Base-by-base conservation (phyloP, 2,797 vertebrate genomes). In the Hydrophis major region DNA sequence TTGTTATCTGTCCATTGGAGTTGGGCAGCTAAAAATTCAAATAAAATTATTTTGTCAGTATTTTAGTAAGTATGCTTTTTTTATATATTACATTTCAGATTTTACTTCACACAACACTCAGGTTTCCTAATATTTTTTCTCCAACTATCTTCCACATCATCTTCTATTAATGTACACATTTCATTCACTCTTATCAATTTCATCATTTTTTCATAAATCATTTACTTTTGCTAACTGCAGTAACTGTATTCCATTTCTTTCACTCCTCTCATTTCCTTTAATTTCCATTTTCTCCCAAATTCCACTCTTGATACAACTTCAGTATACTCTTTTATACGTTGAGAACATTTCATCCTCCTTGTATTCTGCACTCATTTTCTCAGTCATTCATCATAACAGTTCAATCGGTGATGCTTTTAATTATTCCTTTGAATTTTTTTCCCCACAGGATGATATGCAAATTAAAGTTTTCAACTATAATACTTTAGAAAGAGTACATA, bases 401-500 rank as follows among this genome's bases (percentile, higher is more conserved):
- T 83, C 1, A 83, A 47, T 83, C 20, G 42, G 8, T 47, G 74
- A 25, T 83, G 74, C 8, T 83, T 47, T 83, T 25, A 83, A 10
- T 47, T 83, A 83, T 83, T 83, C 78, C 32, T 78, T 42, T 78
- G 32, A 94, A 94, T 53, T 93, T 16, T 55, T 42, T 86, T 96
- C 88, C 96, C 89, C 14, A 1, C 78, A 99, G 99, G 99, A 99
- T 98, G 99, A 99, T 97, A 99, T 99, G 99, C 99, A 99, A 97
- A 99, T 99, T 93, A 98, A 99, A 93, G 99, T 99, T 90, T 99
- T 99, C 95, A 99, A 99, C 96, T 99, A 99, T 96, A 99, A 99
- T 96, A 99, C 99, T 12, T 96, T 99, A 97, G 99, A 99, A 97
- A 98, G 99, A 90, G 99, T 99, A 93, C 99, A 99, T 96, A 99